These are phyloP conservation scores for Urocynchramus pylzowi DNA, from an alignment of 2,113 vertebrate species.

Conservation along the genomic window DNA sequence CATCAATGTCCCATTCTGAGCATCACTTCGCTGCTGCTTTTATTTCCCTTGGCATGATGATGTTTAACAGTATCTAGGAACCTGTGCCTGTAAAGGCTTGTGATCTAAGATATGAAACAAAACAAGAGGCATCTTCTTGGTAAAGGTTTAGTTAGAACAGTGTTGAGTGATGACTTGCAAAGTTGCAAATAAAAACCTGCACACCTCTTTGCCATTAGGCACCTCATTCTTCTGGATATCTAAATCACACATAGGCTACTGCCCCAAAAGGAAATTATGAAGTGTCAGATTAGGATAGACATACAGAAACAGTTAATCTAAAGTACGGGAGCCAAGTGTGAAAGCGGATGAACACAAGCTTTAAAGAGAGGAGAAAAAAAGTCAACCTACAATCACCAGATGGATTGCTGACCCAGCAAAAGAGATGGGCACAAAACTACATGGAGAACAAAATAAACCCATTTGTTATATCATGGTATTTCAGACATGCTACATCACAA, in stretches of 20 bases:
- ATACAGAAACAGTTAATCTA: neutral
- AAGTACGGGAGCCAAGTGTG: neutral
- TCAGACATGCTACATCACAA: neutral
- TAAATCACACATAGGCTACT: neutral
- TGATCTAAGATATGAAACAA: neutral
- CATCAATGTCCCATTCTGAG: neutral
- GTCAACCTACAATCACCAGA: neutral
- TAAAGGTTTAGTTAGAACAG: neutral
- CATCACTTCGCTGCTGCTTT: neutral
- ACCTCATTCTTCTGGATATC: neutral
- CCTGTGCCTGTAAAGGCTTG: neutral
- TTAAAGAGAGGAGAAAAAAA: neutral
- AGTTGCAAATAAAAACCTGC: neutral
- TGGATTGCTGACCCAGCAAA: neutral
- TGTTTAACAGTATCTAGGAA: neutral
- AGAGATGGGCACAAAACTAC: neutral
- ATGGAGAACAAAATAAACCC: fast-evolving
- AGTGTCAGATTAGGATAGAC: neutral
- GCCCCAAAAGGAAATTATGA: neutral
- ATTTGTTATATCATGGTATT: neutral
- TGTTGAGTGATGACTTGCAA: neutral
- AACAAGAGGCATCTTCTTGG: neutral
- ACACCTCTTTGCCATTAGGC: neutral
- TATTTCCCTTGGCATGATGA: neutral
- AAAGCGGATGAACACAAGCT: neutral